phyloP scores from a whole-genome alignment of 2,797 vertebrate genomes.

The Coregonus suidteri region DNA sequence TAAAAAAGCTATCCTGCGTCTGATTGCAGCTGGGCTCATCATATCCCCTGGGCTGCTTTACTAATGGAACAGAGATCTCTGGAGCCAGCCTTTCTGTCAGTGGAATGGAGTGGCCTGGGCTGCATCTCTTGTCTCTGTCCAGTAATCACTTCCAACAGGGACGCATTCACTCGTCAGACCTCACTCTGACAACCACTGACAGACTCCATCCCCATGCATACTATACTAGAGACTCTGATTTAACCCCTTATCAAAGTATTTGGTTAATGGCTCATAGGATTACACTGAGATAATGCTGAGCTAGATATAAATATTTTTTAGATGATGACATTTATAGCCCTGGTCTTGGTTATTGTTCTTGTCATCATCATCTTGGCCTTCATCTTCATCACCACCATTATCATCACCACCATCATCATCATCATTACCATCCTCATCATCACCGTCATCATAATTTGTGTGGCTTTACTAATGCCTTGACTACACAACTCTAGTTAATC shows the following conservation, averaged over 20 bases:
- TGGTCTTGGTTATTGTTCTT: too few relatives aligned
- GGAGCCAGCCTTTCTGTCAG: not conserved
- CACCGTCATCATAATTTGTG: not conserved
- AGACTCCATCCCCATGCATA: not conserved
- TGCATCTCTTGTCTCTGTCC: not conserved
- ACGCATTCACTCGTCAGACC: not conserved
- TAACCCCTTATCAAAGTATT: too few relatives aligned
- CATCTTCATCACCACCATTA: not conserved
- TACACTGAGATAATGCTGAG: not conserved
- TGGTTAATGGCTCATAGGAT: not conserved
- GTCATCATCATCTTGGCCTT: too few relatives aligned
- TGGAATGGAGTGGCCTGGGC: not conserved
- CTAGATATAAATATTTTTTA: not conserved
- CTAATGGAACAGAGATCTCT: not conserved
- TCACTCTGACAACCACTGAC: not conserved
- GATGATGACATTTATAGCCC: too few relatives aligned
- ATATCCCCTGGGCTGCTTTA: not conserved
- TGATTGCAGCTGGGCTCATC: not conserved
- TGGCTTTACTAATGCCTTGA: conserved; percentile 46
- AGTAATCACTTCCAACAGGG: conserved; percentile 3
- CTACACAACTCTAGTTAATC: conserved; percentile 36
- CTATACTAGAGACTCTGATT: not conserved
- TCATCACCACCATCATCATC: not conserved
- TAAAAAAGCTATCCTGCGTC: too few relatives aligned
- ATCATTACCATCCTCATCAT: not conserved